Evolutionary conservation across 2,113 vertebrate genomes (phyloP), one percentile per base, ranked within the genome.

Genomic region (Empidonax traillii): DNA sequence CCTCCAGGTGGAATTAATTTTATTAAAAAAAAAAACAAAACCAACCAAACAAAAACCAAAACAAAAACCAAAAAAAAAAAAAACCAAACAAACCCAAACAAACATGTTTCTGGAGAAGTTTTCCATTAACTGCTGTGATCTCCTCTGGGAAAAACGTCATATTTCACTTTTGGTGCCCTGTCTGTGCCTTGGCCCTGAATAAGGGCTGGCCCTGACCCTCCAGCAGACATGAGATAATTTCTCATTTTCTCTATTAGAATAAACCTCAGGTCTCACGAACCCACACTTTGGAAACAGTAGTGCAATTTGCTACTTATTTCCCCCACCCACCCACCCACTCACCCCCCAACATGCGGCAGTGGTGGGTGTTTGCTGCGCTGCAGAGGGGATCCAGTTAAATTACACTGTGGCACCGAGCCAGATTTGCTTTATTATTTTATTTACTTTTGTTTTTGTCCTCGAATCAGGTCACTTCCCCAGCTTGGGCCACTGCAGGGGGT

Each of bases 401-500:
- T n/a, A 23, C 12, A 2, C 55, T 15, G 8, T 71, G 65, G 14
- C 67, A 44, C 31, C 2, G 5, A 74, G 46, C 12, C 66, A 37
- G 7, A 41, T 75, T 63, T 39, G 27, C 23, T 30, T 56, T 12
- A 13, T 74, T 39, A 2, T 33, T 90, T 7, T 62, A 41, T 27
- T 68, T 35, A 3, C 10, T 6, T 65, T 84, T 28, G 14, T 2
- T 47, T 79, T 39, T 63, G 12, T 24, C 66, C 58, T 71, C 1
- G 3, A 37, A n/a, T 85, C 41, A n/a, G 15, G 6, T 67, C 55
- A 31, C 27, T 67, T 69, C 24, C 22, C 15, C 2, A 11, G 16
- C 59, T 35, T 24, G 66, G 18, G 13, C 67, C 25, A 7, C 19
- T 33, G 49, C 18, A 8, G 0, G 0, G 28, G 25, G 35, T n/a